These are phyloP conservation scores for Chymomyza caudatula DNA, from an alignment of 2,888 invertebrate species.

Conservation along the genomic window DNA sequence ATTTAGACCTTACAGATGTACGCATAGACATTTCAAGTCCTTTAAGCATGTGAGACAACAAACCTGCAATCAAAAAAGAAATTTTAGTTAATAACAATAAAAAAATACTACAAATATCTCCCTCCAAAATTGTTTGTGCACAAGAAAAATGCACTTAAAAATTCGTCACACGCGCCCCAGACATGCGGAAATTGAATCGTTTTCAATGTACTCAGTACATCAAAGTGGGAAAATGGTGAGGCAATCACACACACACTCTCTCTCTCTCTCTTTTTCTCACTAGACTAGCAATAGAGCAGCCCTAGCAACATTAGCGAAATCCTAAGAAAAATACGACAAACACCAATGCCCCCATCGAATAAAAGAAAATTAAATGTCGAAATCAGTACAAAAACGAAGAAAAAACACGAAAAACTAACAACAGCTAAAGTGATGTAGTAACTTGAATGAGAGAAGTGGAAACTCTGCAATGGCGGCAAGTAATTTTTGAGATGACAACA, in stretches of 20 bases:
- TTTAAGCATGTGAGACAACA: neutral
- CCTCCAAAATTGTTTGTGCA: too few relatives aligned
- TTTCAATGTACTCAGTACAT: conserved; percentile 15
- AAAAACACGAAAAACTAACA: conserved; percentile 8
- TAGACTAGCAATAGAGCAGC: too few relatives aligned
- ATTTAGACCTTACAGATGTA: neutral
- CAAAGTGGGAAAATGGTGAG: neutral
- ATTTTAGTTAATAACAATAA: conserved; percentile 19
- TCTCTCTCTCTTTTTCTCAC: too few relatives aligned
- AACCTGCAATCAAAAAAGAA: conserved; percentile 48
- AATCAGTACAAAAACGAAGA: neutral
- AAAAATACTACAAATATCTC: neutral
- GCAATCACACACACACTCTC: neutral
- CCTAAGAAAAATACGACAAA: neutral
- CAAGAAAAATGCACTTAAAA: conserved; percentile 53
- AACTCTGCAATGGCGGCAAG: conserved; percentile 16
- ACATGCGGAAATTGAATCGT: conserved; percentile 52
- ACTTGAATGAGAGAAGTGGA: neutral
- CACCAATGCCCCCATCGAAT: neutral
- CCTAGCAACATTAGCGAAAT: neutral
- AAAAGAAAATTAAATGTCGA: conserved; percentile 16
- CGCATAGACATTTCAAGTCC: too few relatives aligned
- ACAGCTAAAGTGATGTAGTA: neutral
- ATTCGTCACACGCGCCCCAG: conserved; percentile 66
- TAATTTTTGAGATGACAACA: conserved; percentile 64